Conservation (phyloP, 2,113 vertebrate species). For the Anhinga rufa region DNA sequence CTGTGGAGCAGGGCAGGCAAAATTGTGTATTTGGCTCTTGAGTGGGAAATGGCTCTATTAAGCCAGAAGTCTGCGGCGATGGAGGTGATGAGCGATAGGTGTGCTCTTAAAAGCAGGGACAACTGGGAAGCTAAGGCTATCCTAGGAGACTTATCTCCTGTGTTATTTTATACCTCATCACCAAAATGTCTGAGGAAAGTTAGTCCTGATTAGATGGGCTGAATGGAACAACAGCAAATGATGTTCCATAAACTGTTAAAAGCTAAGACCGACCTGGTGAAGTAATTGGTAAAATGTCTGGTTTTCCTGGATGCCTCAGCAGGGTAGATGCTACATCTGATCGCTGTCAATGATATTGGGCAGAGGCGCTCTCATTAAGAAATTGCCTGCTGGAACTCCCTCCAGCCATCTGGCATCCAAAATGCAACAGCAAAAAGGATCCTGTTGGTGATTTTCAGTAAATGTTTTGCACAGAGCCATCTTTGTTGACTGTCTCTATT, state of each 20-base stretch:
- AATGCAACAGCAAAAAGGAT: constrained; percentile 2
- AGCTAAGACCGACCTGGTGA: not conserved
- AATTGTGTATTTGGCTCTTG: not conserved
- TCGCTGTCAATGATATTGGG: not conserved
- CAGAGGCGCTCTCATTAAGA: constrained; percentile 1
- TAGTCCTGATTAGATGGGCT: not conserved
- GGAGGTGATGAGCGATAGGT: rapidly evolving
- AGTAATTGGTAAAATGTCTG: not conserved
- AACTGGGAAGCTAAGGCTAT: not conserved
- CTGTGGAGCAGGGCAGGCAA: not conserved
- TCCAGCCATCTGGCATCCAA: constrained; percentile 33
- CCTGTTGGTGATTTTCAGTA: constrained; percentile 23
- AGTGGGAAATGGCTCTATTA: not conserved
- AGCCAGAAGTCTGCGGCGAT: not conserved
- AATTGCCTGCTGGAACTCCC: constrained; percentile 32
- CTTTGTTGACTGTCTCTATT: constrained; percentile 23
- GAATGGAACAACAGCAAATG: not conserved
- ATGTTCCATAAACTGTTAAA: not conserved
- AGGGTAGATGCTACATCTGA: not conserved
- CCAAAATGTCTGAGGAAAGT: not conserved
- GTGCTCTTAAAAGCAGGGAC: not conserved
- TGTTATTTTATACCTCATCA: not conserved
- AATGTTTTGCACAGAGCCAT: constrained; percentile 9
- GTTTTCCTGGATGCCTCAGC: constrained; percentile 7
- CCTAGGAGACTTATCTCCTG: not conserved